phyloP scores from a whole-genome alignment of 2,113 vertebrate species.

The Damaliscus lunatus region DNA sequence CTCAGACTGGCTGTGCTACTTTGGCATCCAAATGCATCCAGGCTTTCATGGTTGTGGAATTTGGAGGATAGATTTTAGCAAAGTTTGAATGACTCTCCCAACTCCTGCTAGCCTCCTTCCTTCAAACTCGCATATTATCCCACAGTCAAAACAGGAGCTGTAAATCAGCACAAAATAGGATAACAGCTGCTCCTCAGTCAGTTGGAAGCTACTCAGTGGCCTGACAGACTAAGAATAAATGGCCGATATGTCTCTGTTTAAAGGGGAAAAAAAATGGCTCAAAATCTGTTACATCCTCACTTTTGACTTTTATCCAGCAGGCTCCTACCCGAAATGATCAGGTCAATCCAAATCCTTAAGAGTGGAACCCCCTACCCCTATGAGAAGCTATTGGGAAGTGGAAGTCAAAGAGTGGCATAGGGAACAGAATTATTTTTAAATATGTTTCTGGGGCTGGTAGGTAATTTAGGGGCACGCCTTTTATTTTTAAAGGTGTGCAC shows the following conservation, averaged over 20 bases:
- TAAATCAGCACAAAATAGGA: conserved; percentile 1
- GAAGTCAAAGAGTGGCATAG: not conserved
- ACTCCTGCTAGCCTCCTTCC: not conserved
- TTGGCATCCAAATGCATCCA: not conserved
- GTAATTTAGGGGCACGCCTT: not conserved
- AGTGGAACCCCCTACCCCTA: not conserved
- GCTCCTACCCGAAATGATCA: not conserved
- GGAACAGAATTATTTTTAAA: not conserved
- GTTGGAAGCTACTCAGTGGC: not conserved
- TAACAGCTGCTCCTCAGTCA: not conserved
- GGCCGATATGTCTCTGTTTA: not conserved
- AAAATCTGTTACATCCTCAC: not conserved
- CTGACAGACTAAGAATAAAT: not conserved
- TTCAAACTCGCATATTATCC: not conserved
- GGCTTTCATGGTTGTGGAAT: not conserved
- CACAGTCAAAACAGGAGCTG: not conserved
- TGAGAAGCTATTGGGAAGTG: not conserved
- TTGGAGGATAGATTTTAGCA: not conserved
- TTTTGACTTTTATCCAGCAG: not conserved
- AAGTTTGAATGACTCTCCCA: not conserved
- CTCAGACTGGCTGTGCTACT: not conserved
- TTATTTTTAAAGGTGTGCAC: not conserved
- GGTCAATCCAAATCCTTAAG: not conserved
- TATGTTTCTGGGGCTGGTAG: not conserved
- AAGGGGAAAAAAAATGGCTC: not conserved